Percentiles rank a stretch among this genome's conserved stretches.
Evolutionary conservation across 2,888 invertebrate species (phyloP).

Genomic region (Cremastinae sp.): DNA sequence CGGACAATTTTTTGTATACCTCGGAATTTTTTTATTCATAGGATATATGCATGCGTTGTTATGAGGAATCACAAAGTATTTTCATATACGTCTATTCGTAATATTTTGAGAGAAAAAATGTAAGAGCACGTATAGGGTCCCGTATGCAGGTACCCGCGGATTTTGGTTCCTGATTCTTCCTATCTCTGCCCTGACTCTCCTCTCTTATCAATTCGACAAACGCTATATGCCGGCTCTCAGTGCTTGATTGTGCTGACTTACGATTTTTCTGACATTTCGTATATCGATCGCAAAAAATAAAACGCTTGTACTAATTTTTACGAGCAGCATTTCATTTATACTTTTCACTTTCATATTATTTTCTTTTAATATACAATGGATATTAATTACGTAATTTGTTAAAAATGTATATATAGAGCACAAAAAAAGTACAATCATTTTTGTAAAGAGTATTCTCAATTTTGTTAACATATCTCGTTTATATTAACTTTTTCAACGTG

Average conservation of each 20-base stretch:
- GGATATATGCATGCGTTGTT: background rate
- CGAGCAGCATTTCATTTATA: background rate
- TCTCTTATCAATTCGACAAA: constrained; percentile 43
- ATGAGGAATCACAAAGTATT: constrained; percentile 4
- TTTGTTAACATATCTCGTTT: too few species aligned
- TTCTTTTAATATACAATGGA: too few species aligned
- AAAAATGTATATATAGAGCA: too few species aligned
- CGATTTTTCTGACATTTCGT: constrained; percentile 36
- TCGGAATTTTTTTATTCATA: too few species aligned
- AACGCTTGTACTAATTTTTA: constrained; percentile 16
- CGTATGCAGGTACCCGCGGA: constrained; percentile 62
- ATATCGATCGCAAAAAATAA: constrained; percentile 44
- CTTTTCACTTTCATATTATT: constrained; percentile 1
- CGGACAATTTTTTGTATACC: too few species aligned
- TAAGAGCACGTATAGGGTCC: constrained; percentile 33
- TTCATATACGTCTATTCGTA: background rate
- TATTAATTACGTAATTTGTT: too few species aligned
- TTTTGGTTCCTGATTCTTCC: constrained; percentile 25
- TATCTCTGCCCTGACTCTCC: constrained; percentile 42
- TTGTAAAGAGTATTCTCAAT: too few species aligned
- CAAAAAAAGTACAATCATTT: too few species aligned
- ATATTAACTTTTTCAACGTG: background rate
- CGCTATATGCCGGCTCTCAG: constrained; percentile 48
- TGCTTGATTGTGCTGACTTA: background rate
- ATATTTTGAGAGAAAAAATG: constrained; percentile 30